These are phyloP conservation scores for Phalanger gymnotis DNA, from an alignment of 2,797 vertebrate species.

Conservation along the genomic window DNA sequence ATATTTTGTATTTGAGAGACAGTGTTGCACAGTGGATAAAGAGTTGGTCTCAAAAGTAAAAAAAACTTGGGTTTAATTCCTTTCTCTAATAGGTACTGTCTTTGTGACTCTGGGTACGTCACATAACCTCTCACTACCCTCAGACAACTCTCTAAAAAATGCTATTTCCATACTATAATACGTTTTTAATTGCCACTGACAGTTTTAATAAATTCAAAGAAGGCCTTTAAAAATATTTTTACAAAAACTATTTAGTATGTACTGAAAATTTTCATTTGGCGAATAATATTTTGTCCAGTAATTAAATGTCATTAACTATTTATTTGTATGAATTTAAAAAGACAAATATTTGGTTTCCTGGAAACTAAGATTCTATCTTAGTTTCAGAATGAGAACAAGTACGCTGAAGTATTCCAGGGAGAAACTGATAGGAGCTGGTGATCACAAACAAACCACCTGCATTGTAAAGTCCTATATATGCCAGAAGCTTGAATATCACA, in stretches of 20 bases:
- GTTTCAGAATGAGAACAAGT: too few species aligned
- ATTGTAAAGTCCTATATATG: too few species aligned
- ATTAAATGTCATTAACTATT: neutral
- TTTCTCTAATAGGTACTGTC: neutral
- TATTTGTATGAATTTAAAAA: neutral
- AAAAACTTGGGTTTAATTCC: neutral
- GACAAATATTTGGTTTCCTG: neutral
- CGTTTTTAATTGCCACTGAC: neutral
- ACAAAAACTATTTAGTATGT: neutral
- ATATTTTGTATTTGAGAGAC: neutral
- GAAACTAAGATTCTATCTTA: neutral
- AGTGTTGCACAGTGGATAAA: neutral
- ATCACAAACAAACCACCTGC: accelerated
- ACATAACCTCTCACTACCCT: neutral
- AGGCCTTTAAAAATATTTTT: neutral
- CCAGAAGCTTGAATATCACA: neutral
- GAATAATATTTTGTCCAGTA: neutral
- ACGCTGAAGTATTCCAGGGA: neutral
- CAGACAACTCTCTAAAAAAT: neutral
- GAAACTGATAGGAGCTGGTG: neutral
- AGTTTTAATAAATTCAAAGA: neutral
- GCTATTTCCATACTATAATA: neutral
- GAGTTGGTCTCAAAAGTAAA: neutral
- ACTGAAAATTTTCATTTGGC: neutral
- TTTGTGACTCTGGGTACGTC: neutral